Percentiles rank a stretch among this genome's conserved stretches.
Conservation (phyloP, 2,888 invertebrate genomes). For the Blomia tropicalis region DNA sequence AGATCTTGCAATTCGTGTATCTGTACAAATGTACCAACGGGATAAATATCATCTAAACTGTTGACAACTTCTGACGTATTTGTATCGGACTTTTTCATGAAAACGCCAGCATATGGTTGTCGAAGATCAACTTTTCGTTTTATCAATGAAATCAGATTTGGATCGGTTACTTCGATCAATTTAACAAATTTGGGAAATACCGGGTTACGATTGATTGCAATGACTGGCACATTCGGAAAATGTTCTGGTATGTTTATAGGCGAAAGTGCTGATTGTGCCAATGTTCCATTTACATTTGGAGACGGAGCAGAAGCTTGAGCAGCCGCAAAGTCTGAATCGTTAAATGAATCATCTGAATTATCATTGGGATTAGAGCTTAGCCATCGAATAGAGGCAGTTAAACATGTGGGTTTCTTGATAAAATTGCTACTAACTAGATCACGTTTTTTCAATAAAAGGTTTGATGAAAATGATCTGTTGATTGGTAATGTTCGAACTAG, state of each 20-base stretch:
- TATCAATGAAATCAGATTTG: constrained; percentile 63
- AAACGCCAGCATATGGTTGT: constrained; percentile 93
- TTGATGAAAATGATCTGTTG: too few species aligned
- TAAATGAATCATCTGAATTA: not conserved
- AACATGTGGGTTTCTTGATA: too few species aligned
- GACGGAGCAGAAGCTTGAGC: not conserved
- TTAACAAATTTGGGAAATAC: constrained; percentile 97
- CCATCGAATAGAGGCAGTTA: not conserved
- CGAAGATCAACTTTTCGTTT: constrained; percentile 82
- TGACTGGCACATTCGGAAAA: constrained; percentile 88
- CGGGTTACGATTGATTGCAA: constrained; percentile 82
- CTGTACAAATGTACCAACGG: constrained; percentile 88
- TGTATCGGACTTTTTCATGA: constrained; percentile 74
- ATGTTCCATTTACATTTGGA: not conserved
- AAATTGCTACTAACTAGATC: too few species aligned
- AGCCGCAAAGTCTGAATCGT: not conserved
- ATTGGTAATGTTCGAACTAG: too few species aligned
- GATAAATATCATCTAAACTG: constrained; percentile 65
- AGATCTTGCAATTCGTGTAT: constrained; percentile 93
- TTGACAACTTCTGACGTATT: constrained; percentile 71
- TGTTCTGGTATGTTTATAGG: constrained; percentile 59
- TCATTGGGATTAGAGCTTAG: not conserved
- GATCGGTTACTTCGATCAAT: constrained; percentile 53
- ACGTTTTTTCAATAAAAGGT: too few species aligned
- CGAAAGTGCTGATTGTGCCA: constrained; percentile 11